Conservation (phyloP, 2,113 vertebrate genomes). For the Lasiurus borealis region DNA sequence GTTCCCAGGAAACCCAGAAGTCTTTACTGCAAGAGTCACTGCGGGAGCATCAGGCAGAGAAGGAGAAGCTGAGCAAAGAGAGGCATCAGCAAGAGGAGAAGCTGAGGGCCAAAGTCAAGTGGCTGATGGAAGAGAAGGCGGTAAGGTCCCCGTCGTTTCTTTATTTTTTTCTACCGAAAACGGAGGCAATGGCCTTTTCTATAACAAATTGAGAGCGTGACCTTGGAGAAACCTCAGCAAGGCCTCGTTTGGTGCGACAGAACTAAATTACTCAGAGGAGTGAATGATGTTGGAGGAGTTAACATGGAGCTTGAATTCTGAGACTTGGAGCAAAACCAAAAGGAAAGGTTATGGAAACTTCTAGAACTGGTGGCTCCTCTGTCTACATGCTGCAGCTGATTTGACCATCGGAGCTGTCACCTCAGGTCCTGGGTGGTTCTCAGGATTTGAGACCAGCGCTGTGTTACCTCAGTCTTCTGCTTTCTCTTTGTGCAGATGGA, state of each 20-base stretch:
- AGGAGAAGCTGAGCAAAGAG: slow-evolving; percentile 70
- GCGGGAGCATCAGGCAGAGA: slow-evolving; percentile 72
- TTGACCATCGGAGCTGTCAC: accelerated
- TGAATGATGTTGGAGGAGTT: background rate
- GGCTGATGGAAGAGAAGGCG: slow-evolving; percentile 75
- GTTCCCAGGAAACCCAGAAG: slow-evolving; percentile 71
- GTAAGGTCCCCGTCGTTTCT: slow-evolving; percentile 58
- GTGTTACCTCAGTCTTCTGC: background rate
- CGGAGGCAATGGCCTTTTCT: background rate
- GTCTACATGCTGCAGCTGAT: background rate
- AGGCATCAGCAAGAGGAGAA: slow-evolving; percentile 76
- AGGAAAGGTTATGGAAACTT: background rate
- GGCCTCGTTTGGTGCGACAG: accelerated
- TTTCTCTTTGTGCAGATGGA: background rate
- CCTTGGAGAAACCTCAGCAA: background rate
- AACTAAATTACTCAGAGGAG: background rate
- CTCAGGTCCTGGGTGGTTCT: background rate
- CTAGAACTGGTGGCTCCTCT: background rate
- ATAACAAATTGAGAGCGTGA: accelerated
- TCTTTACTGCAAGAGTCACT: slow-evolving; percentile 72
- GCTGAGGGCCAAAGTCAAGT: slow-evolving; percentile 69
- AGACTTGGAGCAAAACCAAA: background rate
- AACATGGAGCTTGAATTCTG: background rate
- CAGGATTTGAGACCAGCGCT: background rate
- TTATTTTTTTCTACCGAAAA: background rate